Percentiles rank a stretch among this genome's conserved stretches.
Evolutionary conservation across 2,113 vertebrate genomes (phyloP).

Genomic region (Poicephalus gulielmi): DNA sequence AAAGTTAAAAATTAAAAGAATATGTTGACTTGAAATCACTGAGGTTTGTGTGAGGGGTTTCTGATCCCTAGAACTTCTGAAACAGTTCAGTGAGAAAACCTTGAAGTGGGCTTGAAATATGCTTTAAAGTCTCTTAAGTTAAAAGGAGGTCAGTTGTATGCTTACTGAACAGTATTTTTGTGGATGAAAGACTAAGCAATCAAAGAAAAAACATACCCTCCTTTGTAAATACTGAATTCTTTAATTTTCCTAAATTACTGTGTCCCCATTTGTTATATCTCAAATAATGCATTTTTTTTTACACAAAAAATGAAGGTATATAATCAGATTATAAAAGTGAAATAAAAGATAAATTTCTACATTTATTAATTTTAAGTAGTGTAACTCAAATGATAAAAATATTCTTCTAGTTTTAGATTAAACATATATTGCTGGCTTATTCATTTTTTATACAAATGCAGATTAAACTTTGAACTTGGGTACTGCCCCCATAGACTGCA

Average conservation of each 20-base stretch:
- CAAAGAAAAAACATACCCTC: not conserved
- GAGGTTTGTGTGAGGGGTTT: not conserved
- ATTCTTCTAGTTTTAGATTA: not conserved
- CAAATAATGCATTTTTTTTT: not conserved
- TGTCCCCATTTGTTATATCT: not conserved
- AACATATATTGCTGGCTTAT: not conserved
- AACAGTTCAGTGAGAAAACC: not conserved
- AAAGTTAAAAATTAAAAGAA: not conserved
- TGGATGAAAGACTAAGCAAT: slow-evolving; percentile 9
- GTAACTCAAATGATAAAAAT: not conserved
- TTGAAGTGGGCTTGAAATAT: slow-evolving; percentile 1
- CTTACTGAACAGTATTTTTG: not conserved
- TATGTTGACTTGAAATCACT: not conserved
- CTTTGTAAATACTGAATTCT: not conserved
- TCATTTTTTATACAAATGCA: not conserved
- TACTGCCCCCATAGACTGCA: not conserved
- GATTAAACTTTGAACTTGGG: not conserved
- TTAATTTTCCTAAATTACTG: not conserved
- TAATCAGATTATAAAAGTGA: not conserved
- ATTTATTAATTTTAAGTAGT: not conserved
- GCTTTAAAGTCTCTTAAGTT: not conserved
- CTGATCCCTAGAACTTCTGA: not conserved
- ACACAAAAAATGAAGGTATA: not conserved
- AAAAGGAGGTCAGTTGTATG: slow-evolving; percentile 1
- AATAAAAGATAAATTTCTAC: not conserved